These are phyloP conservation scores for Sycophila sp. DNA, from an alignment of 1,140 invertebrate genomes.

Conservation along the genomic window DNA sequence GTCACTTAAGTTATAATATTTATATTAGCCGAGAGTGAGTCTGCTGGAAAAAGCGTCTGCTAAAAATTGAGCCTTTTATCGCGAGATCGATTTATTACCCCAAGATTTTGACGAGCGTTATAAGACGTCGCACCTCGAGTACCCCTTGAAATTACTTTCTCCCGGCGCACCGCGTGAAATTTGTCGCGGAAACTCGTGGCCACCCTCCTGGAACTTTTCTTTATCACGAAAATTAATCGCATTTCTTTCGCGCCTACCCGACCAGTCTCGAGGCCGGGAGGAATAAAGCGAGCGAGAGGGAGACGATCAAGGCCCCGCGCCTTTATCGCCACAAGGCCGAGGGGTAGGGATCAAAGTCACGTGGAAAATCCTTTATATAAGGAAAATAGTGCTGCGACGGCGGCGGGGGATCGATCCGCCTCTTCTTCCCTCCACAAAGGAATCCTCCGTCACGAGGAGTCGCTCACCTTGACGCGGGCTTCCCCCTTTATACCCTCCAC, in stretches of 20 bases:
- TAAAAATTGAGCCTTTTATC: neutral
- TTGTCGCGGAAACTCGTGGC: neutral
- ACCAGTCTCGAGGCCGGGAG: no score
- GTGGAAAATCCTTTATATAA: slow-evolving; percentile 27
- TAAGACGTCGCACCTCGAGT: neutral
- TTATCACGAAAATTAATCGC: slow-evolving; percentile 15
- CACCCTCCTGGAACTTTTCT: neutral
- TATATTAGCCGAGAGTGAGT: neutral
- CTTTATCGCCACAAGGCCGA: neutral
- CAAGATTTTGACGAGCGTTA: neutral
- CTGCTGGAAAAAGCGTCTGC: no score
- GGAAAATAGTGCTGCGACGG: slow-evolving; percentile 10
- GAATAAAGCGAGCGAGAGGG: neutral
- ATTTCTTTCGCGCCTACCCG: slow-evolving; percentile 1
- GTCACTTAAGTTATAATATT: neutral
- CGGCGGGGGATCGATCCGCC: neutral
- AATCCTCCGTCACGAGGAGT: no score
- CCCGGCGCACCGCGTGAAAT: neutral
- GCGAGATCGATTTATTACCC: slow-evolving; percentile 9
- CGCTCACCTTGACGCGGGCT: neutral
- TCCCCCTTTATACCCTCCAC: neutral
- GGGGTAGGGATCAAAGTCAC: neutral
- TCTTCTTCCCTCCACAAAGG: neutral
- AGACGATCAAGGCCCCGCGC: neutral
- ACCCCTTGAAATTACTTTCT: neutral